A percentile compares a stretch with the other conserved stretches of the same genome.
These are phyloP conservation scores for Exocentrus adspersus DNA, from an alignment of 2,888 invertebrate genomes.

Conservation along the genomic window DNA sequence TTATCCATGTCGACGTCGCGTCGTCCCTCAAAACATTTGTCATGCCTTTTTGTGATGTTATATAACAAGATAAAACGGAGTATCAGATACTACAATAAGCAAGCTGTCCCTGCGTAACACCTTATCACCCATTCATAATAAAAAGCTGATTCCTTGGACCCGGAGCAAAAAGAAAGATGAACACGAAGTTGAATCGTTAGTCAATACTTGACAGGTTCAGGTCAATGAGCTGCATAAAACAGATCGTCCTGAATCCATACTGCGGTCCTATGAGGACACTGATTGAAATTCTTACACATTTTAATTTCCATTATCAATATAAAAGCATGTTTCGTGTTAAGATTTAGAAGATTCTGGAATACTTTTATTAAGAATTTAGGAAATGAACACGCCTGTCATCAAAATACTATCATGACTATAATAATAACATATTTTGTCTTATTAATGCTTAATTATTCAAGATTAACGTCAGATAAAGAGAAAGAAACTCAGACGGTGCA, in stretches of 20 bases:
- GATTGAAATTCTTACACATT: slow-evolving; percentile 13
- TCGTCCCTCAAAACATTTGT: slow-evolving; percentile 34
- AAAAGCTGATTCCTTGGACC: slow-evolving; percentile 29
- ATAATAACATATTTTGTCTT: too few species aligned
- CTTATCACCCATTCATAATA: slow-evolving; percentile 27
- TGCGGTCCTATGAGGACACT: slow-evolving; percentile 10
- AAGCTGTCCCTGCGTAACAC: slow-evolving; percentile 27
- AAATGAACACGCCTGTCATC: too few species aligned
- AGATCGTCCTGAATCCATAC: slow-evolving; percentile 21
- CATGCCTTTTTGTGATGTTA: slow-evolving; percentile 25
- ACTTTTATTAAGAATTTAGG: too few species aligned
- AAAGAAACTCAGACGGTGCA: too few species aligned
- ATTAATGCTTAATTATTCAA: too few species aligned
- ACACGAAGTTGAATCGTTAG: slow-evolving; percentile 37
- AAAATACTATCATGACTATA: too few species aligned
- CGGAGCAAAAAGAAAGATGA: slow-evolving; percentile 38
- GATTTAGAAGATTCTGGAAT: too few species aligned
- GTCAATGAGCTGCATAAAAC: slow-evolving; percentile 32
- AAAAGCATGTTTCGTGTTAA: too few species aligned
- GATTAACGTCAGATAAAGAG: too few species aligned
- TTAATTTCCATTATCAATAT: too few species aligned
- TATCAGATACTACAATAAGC: slow-evolving; percentile 24
- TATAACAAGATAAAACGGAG: slow-evolving; percentile 9
- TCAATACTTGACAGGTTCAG: slow-evolving; percentile 31
- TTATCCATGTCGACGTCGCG: slow-evolving; percentile 33